Conservation (phyloP, 2,888 invertebrate species). For the Dendrolimus houi region DNA sequence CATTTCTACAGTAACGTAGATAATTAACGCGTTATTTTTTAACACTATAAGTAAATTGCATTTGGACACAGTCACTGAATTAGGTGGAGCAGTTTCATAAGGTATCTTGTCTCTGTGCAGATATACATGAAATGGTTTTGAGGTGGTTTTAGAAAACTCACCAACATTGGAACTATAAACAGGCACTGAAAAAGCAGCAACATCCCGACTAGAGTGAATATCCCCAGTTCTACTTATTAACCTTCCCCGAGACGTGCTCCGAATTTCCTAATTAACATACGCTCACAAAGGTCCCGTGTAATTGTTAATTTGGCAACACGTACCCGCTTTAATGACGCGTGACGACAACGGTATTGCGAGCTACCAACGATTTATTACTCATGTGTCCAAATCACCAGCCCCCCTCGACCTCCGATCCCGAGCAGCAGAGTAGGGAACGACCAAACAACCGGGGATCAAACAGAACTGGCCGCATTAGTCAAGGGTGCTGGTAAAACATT, state of each 20-base stretch:
- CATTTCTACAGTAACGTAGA: no score
- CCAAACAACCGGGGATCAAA: neutral
- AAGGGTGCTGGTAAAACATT: neutral
- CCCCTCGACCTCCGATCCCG: neutral
- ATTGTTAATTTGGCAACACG: slow-evolving; percentile 71
- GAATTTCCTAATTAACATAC: slow-evolving; percentile 67
- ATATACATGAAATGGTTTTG: no score
- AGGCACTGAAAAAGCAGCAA: no score
- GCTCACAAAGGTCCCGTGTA: slow-evolving; percentile 51
- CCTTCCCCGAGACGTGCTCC: slow-evolving; percentile 18
- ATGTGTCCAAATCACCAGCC: neutral
- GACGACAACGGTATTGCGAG: slow-evolving; percentile 13
- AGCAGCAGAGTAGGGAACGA: neutral
- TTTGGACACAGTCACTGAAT: no score
- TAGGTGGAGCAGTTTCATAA: no score
- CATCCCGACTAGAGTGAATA: neutral
- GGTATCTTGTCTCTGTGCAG: no score
- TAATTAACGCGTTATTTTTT: no score
- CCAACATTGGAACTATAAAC: no score
- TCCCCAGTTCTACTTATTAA: neutral
- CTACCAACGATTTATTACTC: neutral
- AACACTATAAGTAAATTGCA: no score
- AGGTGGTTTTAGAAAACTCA: no score
- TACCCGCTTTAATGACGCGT: slow-evolving; percentile 65
- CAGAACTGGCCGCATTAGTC: neutral